These are phyloP conservation scores for Agrochola litura DNA, from an alignment of 2,888 invertebrate genomes.

Conservation along the genomic window DNA sequence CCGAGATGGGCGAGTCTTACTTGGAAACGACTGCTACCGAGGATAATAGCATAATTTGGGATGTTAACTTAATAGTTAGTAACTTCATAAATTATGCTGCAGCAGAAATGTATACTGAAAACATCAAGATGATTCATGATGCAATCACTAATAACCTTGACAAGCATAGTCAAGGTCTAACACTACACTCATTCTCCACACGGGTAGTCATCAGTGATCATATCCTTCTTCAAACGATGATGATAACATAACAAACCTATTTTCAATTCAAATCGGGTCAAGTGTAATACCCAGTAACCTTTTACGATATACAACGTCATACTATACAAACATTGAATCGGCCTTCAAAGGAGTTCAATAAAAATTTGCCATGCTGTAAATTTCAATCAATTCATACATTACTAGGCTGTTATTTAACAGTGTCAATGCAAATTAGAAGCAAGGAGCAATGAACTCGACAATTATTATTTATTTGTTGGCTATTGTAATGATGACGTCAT, in stretches of 20 bases:
- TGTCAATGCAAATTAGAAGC: slow-evolving; percentile 75
- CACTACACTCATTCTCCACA: slow-evolving; percentile 15
- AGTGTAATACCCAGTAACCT: slow-evolving; percentile 57
- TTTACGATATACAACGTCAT: slow-evolving; percentile 48
- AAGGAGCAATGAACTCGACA: slow-evolving; percentile 71
- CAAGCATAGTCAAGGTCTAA: not conserved
- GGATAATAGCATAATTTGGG: not conserved
- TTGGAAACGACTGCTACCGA: not conserved
- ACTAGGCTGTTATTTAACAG: slow-evolving; percentile 68
- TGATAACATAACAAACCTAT: slow-evolving; percentile 48
- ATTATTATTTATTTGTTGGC: slow-evolving; percentile 56
- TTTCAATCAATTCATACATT: slow-evolving; percentile 73
- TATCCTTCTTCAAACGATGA: slow-evolving; percentile 13
- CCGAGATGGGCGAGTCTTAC: not conserved
- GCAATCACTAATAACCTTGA: slow-evolving; percentile 5
- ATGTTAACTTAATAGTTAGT: not conserved
- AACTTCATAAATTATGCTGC: not conserved
- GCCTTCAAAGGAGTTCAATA: slow-evolving; percentile 71
- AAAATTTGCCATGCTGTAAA: slow-evolving; percentile 77
- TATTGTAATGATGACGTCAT: slow-evolving; percentile 61
- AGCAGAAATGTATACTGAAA: not conserved
- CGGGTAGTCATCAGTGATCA: slow-evolving; percentile 37
- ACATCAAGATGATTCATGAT: not conserved
- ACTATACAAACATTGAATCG: slow-evolving; percentile 55
- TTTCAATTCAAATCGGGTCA: slow-evolving; percentile 56